A percentile compares a stretch with the other conserved stretches of the same genome.
Conservation (phyloP, 2,888 invertebrate species). For the Cryptocephalus primarius region DNA sequence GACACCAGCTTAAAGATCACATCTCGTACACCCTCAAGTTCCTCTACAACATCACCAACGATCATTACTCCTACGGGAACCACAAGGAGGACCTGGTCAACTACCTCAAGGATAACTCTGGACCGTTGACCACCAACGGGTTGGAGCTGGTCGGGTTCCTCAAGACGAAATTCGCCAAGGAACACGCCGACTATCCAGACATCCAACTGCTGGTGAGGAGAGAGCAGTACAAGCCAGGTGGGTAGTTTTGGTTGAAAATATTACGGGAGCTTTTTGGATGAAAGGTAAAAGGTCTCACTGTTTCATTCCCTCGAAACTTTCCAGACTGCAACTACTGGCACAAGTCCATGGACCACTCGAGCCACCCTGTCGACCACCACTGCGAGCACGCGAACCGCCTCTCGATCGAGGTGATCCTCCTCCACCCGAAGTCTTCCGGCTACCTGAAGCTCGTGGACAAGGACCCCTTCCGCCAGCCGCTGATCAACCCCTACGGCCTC, state of each 20-base stretch:
- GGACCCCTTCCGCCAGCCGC: slow-evolving; percentile 55
- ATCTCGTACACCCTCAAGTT: slow-evolving; percentile 54
- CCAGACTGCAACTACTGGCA: slow-evolving; percentile 8
- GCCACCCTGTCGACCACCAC: slow-evolving; percentile 18
- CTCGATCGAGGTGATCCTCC: slow-evolving; percentile 42
- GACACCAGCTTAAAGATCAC: slow-evolving; percentile 61
- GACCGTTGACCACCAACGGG: slow-evolving; percentile 23
- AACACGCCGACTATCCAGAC: slow-evolving; percentile 25
- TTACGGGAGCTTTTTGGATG: too few relatives aligned
- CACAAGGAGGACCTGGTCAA: slow-evolving; percentile 22
- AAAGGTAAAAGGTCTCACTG: too few relatives aligned
- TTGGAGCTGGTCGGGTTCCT: slow-evolving; percentile 25
- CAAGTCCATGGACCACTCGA: too few relatives aligned
- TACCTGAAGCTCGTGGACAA: slow-evolving; percentile 38
- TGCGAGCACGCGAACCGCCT: slow-evolving; percentile 63
- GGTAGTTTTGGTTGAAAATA: too few relatives aligned
- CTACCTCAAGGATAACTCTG: slow-evolving; percentile 28
- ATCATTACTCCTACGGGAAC: neutral
- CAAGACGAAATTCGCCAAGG: slow-evolving; percentile 27
- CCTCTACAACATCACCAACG: slow-evolving; percentile 14
- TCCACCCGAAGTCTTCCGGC: slow-evolving; percentile 46
- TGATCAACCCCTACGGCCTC: slow-evolving; percentile 74
- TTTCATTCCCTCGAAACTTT: too few relatives aligned
- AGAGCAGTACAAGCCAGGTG: slow-evolving; percentile 14
- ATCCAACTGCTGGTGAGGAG: slow-evolving; percentile 25